These are phyloP conservation scores for Allacma fusca DNA, from an alignment of 2,888 invertebrate genomes.

Conservation along the genomic window DNA sequence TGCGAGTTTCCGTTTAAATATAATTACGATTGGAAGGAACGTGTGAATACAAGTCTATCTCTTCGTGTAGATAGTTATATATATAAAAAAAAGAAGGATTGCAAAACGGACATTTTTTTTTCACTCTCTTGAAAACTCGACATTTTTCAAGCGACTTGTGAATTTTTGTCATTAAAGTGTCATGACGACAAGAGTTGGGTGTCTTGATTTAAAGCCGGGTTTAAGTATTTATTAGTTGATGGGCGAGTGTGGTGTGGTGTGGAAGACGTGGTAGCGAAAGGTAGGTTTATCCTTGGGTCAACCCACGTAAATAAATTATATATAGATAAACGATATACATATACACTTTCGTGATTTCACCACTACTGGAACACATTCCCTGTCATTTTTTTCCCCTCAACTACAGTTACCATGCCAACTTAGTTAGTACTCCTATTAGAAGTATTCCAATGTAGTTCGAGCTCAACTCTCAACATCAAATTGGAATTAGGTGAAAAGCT, in stretches of 20 bases:
- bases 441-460: too few relatives aligned
- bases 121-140: neutral
- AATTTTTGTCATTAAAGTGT: neutral
- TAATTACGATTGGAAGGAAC: constrained; percentile 6
- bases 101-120: constrained; percentile 6
- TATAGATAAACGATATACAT: neutral
- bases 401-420: neutral
- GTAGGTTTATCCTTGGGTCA: constrained; percentile 7
- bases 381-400: neutral
- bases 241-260: neutral
- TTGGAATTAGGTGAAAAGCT: too few relatives aligned
- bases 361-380: neutral
- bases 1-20: constrained; percentile 1
- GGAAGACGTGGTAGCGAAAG: constrained; percentile 16
- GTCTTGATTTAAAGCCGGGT: neutral
- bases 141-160: neutral
- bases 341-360: neutral
- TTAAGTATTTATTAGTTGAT: constrained; percentile 11
- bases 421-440: neutral
- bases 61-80: neutral
- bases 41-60: constrained; percentile 1
- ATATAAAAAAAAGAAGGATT: neutral
- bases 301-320: constrained; percentile 8
- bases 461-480: too few relatives aligned
- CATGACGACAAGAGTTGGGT: neutral